Base-by-base conservation (phyloP, 2,113 vertebrate genomes). In the Bos javanicus region DNA sequence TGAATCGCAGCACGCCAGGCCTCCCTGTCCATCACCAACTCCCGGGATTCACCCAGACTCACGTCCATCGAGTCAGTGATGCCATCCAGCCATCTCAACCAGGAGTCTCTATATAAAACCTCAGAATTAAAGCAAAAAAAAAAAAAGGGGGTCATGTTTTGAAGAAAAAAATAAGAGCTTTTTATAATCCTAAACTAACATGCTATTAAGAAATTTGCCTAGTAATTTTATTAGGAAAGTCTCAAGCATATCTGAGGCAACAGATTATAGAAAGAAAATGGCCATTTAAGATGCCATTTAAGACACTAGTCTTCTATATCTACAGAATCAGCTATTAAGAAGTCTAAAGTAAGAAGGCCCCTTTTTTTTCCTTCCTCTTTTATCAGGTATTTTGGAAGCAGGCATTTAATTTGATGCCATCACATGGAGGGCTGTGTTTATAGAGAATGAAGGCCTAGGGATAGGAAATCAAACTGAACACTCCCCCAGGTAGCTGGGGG, bases 321-420 rank as follows among this genome's bases (percentile, higher is more conserved):
- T 81, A 28, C 14, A 39, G 60, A 57, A 50, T 64, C 8, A 8
- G 46, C 71, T 36, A 5, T 12, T 6, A 81, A 33, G 71, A 93
- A 90, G 46, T 89, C 56, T 74, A 71, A 54, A 82, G 16, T 88
- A 74, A 90, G 12, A 87, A 57, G 28, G 0, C 50, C 7, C 2
- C 26, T 71, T 62, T 62, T 33, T 12, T 57, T 15, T 14, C 4
- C 46, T 10, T 28, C 57, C 36, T 6, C 11, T 54, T 39, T 43
- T 90, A 52, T 56, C 76, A 95, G 43, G 62, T 33, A 57, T 33
- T 19, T 59, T 56, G 95, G 87, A 97, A 89, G 28, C 59, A 67
- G 80, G 50, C 48, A 83, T 93, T 97, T 96, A 93, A 96, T 90
- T 30, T 97, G 88, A 96, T 74, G 94, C 67, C 50, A 97, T 97